Percentiles rank a stretch among this genome's conserved stretches.
phyloP scores from a whole-genome alignment of 2,888 invertebrate species.

The Drosophila helvetica region DNA sequence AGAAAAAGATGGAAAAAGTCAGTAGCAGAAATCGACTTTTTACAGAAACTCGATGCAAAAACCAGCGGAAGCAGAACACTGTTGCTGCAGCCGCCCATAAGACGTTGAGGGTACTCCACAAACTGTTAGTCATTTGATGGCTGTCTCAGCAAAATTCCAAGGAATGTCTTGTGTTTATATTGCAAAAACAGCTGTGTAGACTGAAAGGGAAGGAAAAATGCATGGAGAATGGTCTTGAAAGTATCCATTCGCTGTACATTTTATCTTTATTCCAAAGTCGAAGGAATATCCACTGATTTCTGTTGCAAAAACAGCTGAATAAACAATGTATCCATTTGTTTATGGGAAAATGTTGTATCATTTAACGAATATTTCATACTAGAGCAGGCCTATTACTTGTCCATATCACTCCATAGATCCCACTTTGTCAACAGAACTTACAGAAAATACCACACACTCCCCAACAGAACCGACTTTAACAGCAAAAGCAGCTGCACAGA shows the following conservation, averaged over 20 bases:
- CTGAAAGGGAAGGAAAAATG: too few species aligned
- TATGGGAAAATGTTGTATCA: background rate
- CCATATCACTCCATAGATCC: too few species aligned
- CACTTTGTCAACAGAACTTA: background rate
- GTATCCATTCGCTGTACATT: too few species aligned
- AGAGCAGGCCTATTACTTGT: too few species aligned
- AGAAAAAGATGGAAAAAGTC: constrained; percentile 23
- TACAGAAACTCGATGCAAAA: constrained; percentile 15
- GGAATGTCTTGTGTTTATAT: too few species aligned
- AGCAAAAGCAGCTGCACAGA: constrained; percentile 50
- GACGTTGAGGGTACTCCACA: background rate
- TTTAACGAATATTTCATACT: too few species aligned
- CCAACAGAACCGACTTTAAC: constrained; percentile 4
- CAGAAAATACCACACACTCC: background rate
- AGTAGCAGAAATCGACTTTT: background rate
- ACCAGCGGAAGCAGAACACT: constrained; percentile 2
- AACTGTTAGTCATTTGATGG: background rate
- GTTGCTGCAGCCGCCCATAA: background rate
- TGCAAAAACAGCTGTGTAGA: too few species aligned
- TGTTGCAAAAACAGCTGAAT: too few species aligned
- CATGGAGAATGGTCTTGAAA: too few species aligned
- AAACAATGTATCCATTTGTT: background rate
- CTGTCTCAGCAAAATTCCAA: too few species aligned
- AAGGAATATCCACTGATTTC: too few species aligned
- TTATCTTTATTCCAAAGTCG: too few species aligned